Conservation (phyloP, 2,797 vertebrate species). For the Crax fasciolata region DNA sequence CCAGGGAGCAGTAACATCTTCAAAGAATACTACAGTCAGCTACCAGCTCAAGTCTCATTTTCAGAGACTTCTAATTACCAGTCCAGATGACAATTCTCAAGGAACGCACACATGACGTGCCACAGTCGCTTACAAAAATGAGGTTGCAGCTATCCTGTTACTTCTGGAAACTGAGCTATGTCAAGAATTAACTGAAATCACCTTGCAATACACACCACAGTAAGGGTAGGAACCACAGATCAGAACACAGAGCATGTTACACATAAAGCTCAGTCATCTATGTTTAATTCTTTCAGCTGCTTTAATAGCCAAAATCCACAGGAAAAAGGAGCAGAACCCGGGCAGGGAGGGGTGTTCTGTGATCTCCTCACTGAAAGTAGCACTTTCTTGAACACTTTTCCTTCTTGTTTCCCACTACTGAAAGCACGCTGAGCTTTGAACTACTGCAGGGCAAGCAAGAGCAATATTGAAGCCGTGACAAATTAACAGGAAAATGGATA, state of each 20-base stretch:
- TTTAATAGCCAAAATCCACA: background rate
- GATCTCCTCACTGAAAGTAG: background rate
- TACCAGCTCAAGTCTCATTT: background rate
- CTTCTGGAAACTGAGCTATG: background rate
- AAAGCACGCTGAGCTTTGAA: background rate
- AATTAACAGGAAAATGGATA: background rate
- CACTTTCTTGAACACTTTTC: background rate
- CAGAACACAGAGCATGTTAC: background rate
- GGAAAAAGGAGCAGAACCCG: background rate
- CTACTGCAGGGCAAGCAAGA: background rate
- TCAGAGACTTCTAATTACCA: background rate
- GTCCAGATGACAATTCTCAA: background rate
- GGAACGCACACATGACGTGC: background rate
- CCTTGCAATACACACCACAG: background rate
- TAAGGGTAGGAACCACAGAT: background rate
- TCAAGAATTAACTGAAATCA: background rate
- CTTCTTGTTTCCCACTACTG: background rate
- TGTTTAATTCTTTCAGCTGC: accelerated
- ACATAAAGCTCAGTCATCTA: background rate
- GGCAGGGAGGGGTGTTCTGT: background rate
- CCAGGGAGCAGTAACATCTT: background rate
- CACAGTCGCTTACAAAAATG: background rate
- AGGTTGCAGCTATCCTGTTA: background rate
- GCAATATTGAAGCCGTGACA: background rate
- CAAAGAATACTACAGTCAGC: background rate